Base-by-base conservation (phyloP, 2,888 invertebrate species). In the Drosophila robusta region DNA sequence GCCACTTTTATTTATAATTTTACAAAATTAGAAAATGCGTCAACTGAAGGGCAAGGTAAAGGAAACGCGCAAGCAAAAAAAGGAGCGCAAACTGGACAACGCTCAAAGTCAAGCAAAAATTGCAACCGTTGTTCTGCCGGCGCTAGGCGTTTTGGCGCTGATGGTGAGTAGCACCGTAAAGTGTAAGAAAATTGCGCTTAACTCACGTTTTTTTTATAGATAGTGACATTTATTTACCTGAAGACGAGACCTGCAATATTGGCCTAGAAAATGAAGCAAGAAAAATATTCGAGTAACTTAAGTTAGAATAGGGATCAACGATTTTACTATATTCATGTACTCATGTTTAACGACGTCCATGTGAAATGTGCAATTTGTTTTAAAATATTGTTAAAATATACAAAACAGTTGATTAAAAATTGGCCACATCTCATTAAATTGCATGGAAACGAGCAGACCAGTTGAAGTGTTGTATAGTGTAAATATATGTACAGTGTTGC, bases 71-170 rank as follows among this genome's bases (percentile, higher is more conserved):
- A 95, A 95, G 90, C 97, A 97, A 92, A 96, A 96, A 90, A 95
- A 95, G 85, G 96, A 97, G 89, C 94, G 97, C 36, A 96, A 96
- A 92, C 95, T 96, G 92, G 97, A 97, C 77, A 97, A 97, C 87
- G 93, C 95, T 8, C 95, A 95, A 91, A 95, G 95, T 90, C 95
- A 96, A 85, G 95, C 95, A 89, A 95, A 96, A 90, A 94, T 96
- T n/a, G 95, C 95, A 89, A 96, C 96, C 1, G 93, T 97, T 65
- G 97, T 95, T 66, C 91, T 96, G 79, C 97, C 96, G 6, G 82
- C 91, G n/a, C 58, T 91, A 26, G 95, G 94, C 49, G 95, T 95
- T 29, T 93, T 96, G 73, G 95, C 95, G 78, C 90, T 96, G 55
- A 92, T 96, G 55, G 95, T 97, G 6, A 52, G 60, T 45, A 18